phyloP scores from a whole-genome alignment of 2,797 vertebrate species.

The Hipposideros larvatus region DNA sequence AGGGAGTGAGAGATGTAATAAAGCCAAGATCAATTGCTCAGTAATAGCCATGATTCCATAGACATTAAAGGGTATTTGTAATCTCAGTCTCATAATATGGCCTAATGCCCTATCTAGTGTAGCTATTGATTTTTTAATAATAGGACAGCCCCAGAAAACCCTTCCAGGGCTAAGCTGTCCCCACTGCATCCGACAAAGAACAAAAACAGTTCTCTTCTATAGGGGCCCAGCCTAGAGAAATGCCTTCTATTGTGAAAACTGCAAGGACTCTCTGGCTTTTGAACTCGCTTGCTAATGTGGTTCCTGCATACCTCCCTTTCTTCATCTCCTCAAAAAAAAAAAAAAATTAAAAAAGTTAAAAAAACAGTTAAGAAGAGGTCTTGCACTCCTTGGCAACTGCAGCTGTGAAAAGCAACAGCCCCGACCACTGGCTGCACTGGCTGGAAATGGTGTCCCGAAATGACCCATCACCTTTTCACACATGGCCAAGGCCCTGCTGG shows the following conservation, averaged over 20 bases:
- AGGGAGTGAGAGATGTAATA: conserved; percentile 10
- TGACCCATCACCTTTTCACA: neutral
- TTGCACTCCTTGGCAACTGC: neutral
- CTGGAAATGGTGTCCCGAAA: neutral
- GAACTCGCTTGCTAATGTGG: neutral
- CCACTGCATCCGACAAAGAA: neutral
- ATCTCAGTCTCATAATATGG: conserved; percentile 70
- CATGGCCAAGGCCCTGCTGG: neutral
- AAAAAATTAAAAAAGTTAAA: neutral
- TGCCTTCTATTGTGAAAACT: neutral
- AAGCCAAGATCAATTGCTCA: conserved; percentile 61
- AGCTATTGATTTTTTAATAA: conserved; percentile 73
- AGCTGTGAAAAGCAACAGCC: neutral
- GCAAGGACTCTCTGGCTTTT: neutral
- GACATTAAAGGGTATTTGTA: conserved; percentile 70
- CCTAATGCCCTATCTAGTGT: conserved; percentile 66
- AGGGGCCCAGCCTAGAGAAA: neutral
- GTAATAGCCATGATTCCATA: conserved; percentile 67
- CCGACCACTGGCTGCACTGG: neutral
- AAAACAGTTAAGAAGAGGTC: neutral
- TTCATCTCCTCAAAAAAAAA: neutral
- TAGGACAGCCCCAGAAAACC: conserved; percentile 40
- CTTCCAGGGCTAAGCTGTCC: conserved; percentile 47
- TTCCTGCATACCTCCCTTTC: neutral
- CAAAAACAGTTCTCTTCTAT: neutral